Base-by-base conservation (phyloP, 2,113 vertebrate genomes). In the Plotosus lineatus region DNA sequence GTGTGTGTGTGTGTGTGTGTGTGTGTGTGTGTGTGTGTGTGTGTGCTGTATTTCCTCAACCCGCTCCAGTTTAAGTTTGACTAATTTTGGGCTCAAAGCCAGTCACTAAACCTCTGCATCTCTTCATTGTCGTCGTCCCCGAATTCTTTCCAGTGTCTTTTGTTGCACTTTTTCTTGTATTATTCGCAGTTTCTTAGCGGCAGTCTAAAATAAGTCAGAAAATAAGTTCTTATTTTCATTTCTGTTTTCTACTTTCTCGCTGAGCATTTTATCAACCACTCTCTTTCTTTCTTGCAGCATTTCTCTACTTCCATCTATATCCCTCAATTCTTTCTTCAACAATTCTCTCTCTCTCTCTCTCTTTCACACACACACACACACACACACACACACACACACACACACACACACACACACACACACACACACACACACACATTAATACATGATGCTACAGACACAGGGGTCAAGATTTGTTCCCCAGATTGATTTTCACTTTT, bases 401-500 rank as follows among this genome's bases (percentile, higher is more conserved):
- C 55, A 26, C 55, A 9, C 50, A 4, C 50, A 19, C 50, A 21
- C 72, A 14, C 28, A 61, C 44, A 33, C 77, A 53, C 61, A 55
- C 77, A 68, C 46, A 55, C 33, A 55, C 48, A 58, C 66, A 48
- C 69, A 74, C 40, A 61, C 56, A 74, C 44, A 66, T 58, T 50
- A 79, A n/a, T 83, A 73, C 36, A 74, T 88, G 86, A 90, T 69
- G 80, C 85, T 46, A 75, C 61, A 83, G 85, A 69, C 33, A 61
- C 83, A 68, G 71, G 87, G 83, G 87, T 79, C 75, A 79, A 73
- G 89, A 87, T 86, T 80, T 0, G 8, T 89, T 90, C 79, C 0
- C 0, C 83, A 89, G 86, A 78, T 89, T 85, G 83, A 63, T 65
- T 87, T 87, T 19, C 65, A 71, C 40, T 86, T 87, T 78, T 88